Evolutionary conservation across 2,888 invertebrate genomes (phyloP), one percentile per base, ranked within the genome.

Genomic region (Pecten maximus): DNA sequence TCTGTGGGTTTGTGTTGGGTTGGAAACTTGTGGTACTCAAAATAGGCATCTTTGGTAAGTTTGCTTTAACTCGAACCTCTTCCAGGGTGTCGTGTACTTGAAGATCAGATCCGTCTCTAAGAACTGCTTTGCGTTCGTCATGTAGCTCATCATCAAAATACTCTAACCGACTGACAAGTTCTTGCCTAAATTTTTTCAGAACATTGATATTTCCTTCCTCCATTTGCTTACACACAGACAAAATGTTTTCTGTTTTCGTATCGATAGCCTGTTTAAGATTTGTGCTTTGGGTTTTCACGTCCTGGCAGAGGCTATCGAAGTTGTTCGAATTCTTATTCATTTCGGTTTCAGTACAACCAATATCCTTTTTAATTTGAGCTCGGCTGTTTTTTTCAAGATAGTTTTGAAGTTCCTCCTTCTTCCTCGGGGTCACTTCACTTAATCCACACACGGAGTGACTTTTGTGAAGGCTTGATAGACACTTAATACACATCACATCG

Each of bases 11-110:
- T 60, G 60, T 60, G 60, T 60, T 60, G 8, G 60, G 60, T 8
- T 2, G 2, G 23, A 60, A 60, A 8, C 60, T 60, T 16, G 60
- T 23, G 0, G 23, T 16, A 60, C 23, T 23, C n/a, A 60, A n/a
- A 23, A 60, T n/a, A n/a, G 60, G 60, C n/a, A 60, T 60, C 60
- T 23, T 19, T 23, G 8, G 60, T 23, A 60, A 2, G 1, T 60
- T 60, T n/a, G 60, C 2, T n/a, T 23, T 60, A 0, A 23, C 19
- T 60, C 60, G 60, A 60, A 60, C n/a, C 23, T 60, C n/a, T 23
- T 60, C 60, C 60, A 60, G 60, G 60, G 60, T 60, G 60, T 60
- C 60, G 23, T 60, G 60, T n/a, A 60, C 60, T 60, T 60, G 23
- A 23, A 60, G 60, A 23, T 23, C 23, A 60, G 60, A 60, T n/a